Conservation (phyloP, 1,140 invertebrate genomes). For the Bombyx mandarina region DNA sequence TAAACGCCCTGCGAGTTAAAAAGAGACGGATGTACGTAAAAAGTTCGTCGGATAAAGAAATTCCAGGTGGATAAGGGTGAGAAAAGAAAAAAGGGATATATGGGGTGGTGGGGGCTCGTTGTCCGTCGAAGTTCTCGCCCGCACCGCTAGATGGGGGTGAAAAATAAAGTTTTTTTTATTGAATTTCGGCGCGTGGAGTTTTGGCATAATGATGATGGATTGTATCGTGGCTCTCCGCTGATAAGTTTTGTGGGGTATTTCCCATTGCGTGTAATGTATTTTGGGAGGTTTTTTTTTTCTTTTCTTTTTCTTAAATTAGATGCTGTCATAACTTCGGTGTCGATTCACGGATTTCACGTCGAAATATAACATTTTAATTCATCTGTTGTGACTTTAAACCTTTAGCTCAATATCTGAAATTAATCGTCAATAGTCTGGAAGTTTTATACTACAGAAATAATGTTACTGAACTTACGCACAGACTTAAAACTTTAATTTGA, state of each 20-base stretch:
- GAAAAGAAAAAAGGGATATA: constrained; percentile 65
- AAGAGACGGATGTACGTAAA: constrained; percentile 53
- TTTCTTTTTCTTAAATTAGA: constrained; percentile 33
- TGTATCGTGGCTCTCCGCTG: constrained; percentile 57
- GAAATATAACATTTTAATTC: too few species aligned
- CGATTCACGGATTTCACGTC: constrained; percentile 20
- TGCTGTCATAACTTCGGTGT: constrained; percentile 26
- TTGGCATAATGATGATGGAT: constrained; percentile 69
- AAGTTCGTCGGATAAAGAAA: constrained; percentile 67
- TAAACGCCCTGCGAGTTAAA: constrained; percentile 19
- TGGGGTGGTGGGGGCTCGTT: constrained; percentile 37
- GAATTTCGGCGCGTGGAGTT: constrained; percentile 55
- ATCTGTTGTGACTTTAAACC: too few species aligned
- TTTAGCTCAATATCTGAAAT: too few species aligned
- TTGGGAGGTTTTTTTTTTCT: constrained; percentile 39
- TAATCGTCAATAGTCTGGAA: too few species aligned
- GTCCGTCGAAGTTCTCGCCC: constrained; percentile 31
- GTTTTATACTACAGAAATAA: too few species aligned
- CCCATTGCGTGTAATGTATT: constrained; percentile 57
- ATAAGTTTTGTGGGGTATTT: constrained; percentile 62
- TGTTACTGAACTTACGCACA: too few species aligned
- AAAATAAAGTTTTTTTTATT: constrained; percentile 63
- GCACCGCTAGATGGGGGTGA: constrained; percentile 59
- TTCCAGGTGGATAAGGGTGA: constrained; percentile 68
- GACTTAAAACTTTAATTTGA: too few species aligned